Evolutionary conservation across 2,888 invertebrate genomes (phyloP).

Genomic region (Amaurobius ferox): DNA sequence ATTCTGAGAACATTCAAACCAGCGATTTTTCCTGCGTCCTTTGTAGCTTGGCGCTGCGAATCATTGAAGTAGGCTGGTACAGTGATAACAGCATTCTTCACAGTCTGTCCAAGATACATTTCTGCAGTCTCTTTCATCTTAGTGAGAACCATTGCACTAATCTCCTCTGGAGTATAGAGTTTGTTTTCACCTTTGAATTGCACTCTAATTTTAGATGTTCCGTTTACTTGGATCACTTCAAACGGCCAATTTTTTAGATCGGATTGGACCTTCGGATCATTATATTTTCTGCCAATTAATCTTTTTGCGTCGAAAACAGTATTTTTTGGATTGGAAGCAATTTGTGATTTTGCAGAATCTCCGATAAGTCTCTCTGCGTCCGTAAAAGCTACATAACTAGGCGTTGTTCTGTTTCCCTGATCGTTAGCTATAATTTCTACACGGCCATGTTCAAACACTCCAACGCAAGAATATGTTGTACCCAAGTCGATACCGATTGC

Average conservation of each 20-base stretch:
- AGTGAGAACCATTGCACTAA: conserved; percentile 98
- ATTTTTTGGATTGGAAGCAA: conserved; percentile 97
- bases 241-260: conserved; percentile 85
- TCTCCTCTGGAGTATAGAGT: conserved; percentile 97
- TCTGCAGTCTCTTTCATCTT: conserved; percentile 94
- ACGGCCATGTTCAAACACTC: conserved; percentile 98
- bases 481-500: conserved; percentile 99
- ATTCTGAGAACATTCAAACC: conserved; percentile 96
- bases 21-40: conserved; percentile 98
- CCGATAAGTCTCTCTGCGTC: conserved; percentile 94
- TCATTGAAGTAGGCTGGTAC: conserved; percentile 99
- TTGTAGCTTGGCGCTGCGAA: conserved; percentile 97
- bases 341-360: conserved; percentile 98
- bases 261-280: conserved; percentile 97
- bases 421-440: conserved; percentile 97
- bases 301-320: conserved; percentile 99
- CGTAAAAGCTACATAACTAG: conserved; percentile 97
- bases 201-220: not conserved
- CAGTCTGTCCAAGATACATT: conserved; percentile 54
- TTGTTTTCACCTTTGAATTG: conserved; percentile 77
- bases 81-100: conserved; percentile 93
- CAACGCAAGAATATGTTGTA: too few relatives aligned
- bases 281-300: conserved; percentile 91
- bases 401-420: conserved; percentile 97
- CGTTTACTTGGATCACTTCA: not conserved